These are phyloP conservation scores for Pegoplata infirma DNA, from an alignment of 2,888 invertebrate species.

Conservation along the genomic window DNA sequence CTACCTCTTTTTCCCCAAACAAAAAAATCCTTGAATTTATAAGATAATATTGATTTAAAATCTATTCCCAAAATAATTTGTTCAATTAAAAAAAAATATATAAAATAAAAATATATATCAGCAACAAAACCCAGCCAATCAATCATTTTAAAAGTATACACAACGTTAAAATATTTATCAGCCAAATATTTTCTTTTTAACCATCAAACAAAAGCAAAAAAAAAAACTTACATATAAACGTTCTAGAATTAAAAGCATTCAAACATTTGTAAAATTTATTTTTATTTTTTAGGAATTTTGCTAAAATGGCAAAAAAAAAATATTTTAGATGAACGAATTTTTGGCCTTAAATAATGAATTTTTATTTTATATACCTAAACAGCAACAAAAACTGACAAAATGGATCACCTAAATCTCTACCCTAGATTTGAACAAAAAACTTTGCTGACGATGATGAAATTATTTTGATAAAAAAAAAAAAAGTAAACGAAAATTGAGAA, in stretches of 20 bases:
- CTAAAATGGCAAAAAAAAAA: constrained; percentile 1
- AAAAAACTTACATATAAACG: constrained; percentile 17
- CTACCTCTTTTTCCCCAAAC: neutral
- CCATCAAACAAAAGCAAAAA: constrained; percentile 2
- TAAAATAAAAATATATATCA: too few species aligned
- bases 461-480: constrained; percentile 1
- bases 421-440: too few species aligned
- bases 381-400: constrained; percentile 6
- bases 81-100: too few species aligned
- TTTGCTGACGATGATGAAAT: constrained; percentile 9
- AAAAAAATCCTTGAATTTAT: neutral
- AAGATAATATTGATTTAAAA: neutral
- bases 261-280: constrained; percentile 22
- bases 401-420: neutral
- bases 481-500: constrained; percentile 3
- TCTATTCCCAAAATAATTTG: constrained; percentile 38
- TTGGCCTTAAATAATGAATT: constrained; percentile 35
- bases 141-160: constrained; percentile 42
- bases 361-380: constrained; percentile 28
- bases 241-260: constrained; percentile 40
- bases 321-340: constrained; percentile 25
- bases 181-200: constrained; percentile 10
- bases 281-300: neutral
- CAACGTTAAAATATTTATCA: neutral
- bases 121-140: constrained; percentile 44